A percentile compares a stretch with the other conserved stretches of the same genome.
phyloP scores from a whole-genome alignment of 1,140 invertebrate species.

The Manduca sexta region DNA sequence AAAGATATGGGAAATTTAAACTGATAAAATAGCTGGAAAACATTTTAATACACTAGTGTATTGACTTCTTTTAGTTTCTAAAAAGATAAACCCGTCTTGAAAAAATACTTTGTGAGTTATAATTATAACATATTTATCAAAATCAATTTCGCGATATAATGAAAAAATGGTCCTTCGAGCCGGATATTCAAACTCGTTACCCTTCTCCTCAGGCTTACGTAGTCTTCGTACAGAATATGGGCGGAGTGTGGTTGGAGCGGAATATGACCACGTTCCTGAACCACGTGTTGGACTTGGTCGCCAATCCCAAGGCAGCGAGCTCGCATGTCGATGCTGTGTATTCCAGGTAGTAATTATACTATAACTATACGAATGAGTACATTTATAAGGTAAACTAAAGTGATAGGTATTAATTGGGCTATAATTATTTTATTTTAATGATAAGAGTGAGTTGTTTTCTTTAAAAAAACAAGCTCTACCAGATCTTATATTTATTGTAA shows the following conservation, averaged over 20 bases:
- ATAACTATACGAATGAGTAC: no score
- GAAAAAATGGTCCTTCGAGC: background rate
- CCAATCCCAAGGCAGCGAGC: conserved; percentile 93
- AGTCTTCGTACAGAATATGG: conserved; percentile 93
- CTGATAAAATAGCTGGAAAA: no score
- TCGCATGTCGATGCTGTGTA: conserved; percentile 98
- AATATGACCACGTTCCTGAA: conserved; percentile 89
- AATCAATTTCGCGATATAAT: background rate
- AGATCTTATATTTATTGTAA: no score
- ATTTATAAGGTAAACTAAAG: no score
- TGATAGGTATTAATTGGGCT: no score
- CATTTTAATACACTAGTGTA: no score
- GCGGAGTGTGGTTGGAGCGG: conserved; percentile 94
- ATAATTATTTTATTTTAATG: no score
- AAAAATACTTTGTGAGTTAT: no score
- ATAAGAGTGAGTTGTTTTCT: no score
- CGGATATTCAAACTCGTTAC: background rate
- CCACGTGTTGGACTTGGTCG: conserved; percentile 94
- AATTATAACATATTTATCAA: no score
- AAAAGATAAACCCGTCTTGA: background rate
- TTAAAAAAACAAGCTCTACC: no score
- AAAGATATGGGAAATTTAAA: no score
- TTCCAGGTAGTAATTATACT: conserved; percentile 78
- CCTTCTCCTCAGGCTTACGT: conserved; percentile 86
- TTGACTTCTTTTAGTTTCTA: background rate